These are phyloP conservation scores for Galerucella pusilla DNA, from an alignment of 2,888 invertebrate genomes.

Conservation along the genomic window DNA sequence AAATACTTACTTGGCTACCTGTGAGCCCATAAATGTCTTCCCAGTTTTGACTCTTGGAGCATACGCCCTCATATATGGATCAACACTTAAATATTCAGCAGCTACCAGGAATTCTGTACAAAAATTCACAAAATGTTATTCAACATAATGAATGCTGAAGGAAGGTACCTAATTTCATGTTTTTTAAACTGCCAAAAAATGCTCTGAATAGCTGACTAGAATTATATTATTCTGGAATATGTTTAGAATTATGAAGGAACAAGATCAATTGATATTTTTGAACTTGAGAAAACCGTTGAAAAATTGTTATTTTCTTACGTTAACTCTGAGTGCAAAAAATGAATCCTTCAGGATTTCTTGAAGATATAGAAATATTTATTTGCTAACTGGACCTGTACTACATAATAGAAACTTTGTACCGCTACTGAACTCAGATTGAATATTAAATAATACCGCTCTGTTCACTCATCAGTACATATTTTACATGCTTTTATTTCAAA, in stretches of 20 bases:
- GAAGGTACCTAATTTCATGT: no score
- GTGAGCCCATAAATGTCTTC: slow-evolving; percentile 76
- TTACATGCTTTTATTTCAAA: slow-evolving; percentile 1
- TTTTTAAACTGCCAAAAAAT: no score
- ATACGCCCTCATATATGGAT: slow-evolving; percentile 78
- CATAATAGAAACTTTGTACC: background rate
- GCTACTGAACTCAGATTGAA: background rate
- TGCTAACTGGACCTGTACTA: no score
- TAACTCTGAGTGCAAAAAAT: no score
- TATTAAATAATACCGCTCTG: background rate
- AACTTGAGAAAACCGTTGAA: no score
- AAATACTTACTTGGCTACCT: slow-evolving; percentile 73
- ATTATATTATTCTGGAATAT: no score
- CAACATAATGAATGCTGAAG: background rate
- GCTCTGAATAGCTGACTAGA: no score
- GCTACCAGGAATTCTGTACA: slow-evolving; percentile 74
- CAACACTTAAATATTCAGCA: slow-evolving; percentile 77
- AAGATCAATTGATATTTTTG: no score
- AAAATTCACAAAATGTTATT: slow-evolving; percentile 6
- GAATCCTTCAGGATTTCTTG: no score
- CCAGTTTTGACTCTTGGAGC: slow-evolving; percentile 68
- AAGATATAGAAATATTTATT: no score
- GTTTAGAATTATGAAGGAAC: no score
- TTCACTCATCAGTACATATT: background rate
- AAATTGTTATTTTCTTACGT: no score